Evolutionary conservation across 92 coral and sea anemone species (phyloP).

Genomic region (Zoanthus sansibaricus): DNA sequence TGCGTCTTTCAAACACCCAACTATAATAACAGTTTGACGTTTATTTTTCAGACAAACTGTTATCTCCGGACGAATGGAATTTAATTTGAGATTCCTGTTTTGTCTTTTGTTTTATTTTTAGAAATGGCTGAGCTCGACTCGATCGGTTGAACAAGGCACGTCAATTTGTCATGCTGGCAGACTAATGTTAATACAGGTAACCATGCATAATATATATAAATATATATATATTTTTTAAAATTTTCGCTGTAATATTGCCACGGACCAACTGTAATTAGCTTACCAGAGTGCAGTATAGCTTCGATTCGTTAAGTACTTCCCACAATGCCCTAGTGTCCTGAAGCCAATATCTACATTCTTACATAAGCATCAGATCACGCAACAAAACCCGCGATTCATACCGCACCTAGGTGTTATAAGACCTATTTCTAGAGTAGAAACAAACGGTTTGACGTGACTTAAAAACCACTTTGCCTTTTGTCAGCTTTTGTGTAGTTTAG

Average conservation of each 20-base stretch:
- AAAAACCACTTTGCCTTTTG: no score
- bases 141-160: not conserved
- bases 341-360: conserved; percentile 12
- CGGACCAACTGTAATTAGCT: conserved; percentile 27
- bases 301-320: conserved; percentile 2
- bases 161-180: not conserved
- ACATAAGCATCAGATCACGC: conserved; percentile 23
- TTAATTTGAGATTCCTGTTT: not conserved
- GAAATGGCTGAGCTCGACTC: not conserved
- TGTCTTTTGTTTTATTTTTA: not conserved
- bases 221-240: not conserved
- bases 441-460: no score
- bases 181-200: conserved; percentile 5
- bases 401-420: conserved; percentile 10
- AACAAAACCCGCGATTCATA: not conserved
- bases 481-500: no score
- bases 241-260: not conserved
- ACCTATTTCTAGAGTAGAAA: not conserved
- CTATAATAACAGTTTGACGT: not conserved
- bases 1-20: not conserved
- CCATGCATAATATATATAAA: not conserved
- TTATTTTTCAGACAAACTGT: not conserved
- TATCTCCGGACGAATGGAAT: not conserved
- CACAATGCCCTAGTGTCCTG: conserved; percentile 18
- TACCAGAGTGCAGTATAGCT: not conserved